Base-by-base conservation (phyloP, 2,888 invertebrate genomes). In the Drosophila hawaiiensis region DNA sequence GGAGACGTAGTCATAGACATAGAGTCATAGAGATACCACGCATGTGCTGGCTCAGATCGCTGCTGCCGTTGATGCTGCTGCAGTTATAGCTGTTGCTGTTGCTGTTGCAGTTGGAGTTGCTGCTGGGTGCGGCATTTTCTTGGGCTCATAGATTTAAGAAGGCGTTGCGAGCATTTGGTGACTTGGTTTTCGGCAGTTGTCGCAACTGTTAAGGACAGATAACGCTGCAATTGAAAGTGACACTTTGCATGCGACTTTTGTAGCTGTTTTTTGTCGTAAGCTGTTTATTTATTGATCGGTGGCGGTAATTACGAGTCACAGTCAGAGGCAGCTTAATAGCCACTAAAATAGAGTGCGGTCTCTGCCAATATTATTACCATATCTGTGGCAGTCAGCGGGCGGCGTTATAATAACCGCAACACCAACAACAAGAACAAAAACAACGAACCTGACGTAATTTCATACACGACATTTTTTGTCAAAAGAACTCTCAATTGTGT, bases 241-340 rank as follows among this genome's bases (percentile, higher is more conserved):
- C 76, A 84, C 80, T 83, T 81, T 76, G 63, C 56, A 58, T 58
- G 14, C 29, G 56, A 58, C 56, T 41, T 56, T 56, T 56, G 68
- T 65, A 65, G 65, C 66, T 85, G 47, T 50, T 76, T 67, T 63
- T 47, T 68, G 65, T 12, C 50, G 72, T 73, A 76, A 84, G 80
- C 88, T 88, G 71, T 85, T 89, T 84, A 88, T 88, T 90, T 85
- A 90, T 90, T 82, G 85, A 84, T 85, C 76, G 78, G 62, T 53
- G 60, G 84, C 71, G 62, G 76, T 89, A 84, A 84, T 84, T 84
- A 76, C 86, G 83, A 65, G 54, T 56, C 71, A 43, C 66, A 73
- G 68, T 67, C 64, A 33, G 49, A 39, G 66, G 53, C 61, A 29
- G 64, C 37, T 62, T 72, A 80, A 78, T 80, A 62, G 71, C 41